Evolutionary conservation across 2,888 invertebrate species (phyloP), one percentile per base, ranked within the genome.

Genomic region (Bellardia bayeri): DNA sequence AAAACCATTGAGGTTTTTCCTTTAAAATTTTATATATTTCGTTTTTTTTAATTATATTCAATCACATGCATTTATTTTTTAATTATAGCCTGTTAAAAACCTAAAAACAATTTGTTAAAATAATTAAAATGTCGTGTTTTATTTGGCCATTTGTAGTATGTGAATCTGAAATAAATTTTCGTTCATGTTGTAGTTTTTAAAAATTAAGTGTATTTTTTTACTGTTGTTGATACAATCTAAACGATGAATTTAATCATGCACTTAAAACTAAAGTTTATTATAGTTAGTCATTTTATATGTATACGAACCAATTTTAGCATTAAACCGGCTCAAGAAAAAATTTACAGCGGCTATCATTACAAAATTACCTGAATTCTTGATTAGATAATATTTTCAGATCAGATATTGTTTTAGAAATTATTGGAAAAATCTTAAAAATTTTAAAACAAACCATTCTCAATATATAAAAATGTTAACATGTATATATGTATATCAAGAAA

Each of bases 171-270:
- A n/a, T 37, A 14, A 40, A 23, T 23, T 8, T 64, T 66, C 42
- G 16, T 45, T 14, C 66, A 16, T 23, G 42, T 42, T 66, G 9
- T 40, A 23, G 49, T 8, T 68, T 6, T 45, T 68, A 14, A 42
- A 30, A 49, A 42, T 23, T 66, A 23, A 8, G 11, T 30, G 56
- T 9, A 40, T 58, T 71, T 40, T 42, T 58, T 63, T 51, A n/a
- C 13, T 63, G 51, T 49, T 58, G 68, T 75, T 82, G 75, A 75
- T 75, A 75, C 61, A 82, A 75, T 75, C 68, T 75, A 69, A 82
- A 66, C 74, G 2, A 49, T 51, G 33, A n/a, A 82, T 68, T 75
- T 75, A 49, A 82, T 51, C 61, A 68, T 61, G 42, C 68, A 69
- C 49, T 75, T 82, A 42, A 51, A 51, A 54, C 54, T 66, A 23